Base-by-base conservation (phyloP, 2,797 vertebrate species). In the Sebastes oblongus region DNA sequence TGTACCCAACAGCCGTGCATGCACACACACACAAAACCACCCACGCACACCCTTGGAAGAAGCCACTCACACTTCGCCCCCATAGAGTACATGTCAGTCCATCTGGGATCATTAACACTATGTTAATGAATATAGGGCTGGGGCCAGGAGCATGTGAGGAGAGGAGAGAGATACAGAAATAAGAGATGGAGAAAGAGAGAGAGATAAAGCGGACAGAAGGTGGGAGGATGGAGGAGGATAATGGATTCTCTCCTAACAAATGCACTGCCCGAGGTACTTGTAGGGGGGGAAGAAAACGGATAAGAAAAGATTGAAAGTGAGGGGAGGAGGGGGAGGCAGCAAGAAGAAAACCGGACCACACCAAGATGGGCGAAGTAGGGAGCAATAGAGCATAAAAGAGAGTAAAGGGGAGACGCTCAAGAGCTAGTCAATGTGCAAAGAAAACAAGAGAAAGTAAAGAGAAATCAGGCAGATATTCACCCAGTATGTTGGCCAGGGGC, bases 71-170 rank as follows among this genome's bases (percentile, higher is more conserved):
- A 91, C 90, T 80, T 91, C 92, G 84, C 93, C 92, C 92, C 90
- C 93, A 74, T 92, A 87, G 88, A 93, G 91, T 93, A 91, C 92
- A 93, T 93, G 90, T 94, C 93, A 92, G 93, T 92, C 94, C 94
- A 94, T 94, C 94, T 95, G 94, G 93, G 93, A 94, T 94, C 92
- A 94, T 93, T 94, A 92, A 92, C 92, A 88, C 93, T 84, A 89
- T 91, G 92, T 83, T 93, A 94, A 95, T 94, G 92, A 94, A 92
- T 92, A 92, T 92, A 92, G 85, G 88, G 82, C 86, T 65, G 66
- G 66, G 84, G 86, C 90, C 89, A 85, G 87, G 83, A 93, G 87
- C 88, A 78, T 76, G 87, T 76, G 87, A 88, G 77, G 90, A 85
- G 84, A 80, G 61, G 64, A 72, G 68, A 76, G 66, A 85, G 42